Evolutionary conservation across 1,140 invertebrate genomes (phyloP), one percentile per base, ranked within the genome.

Genomic region (Drosophila nebulosa): DNA sequence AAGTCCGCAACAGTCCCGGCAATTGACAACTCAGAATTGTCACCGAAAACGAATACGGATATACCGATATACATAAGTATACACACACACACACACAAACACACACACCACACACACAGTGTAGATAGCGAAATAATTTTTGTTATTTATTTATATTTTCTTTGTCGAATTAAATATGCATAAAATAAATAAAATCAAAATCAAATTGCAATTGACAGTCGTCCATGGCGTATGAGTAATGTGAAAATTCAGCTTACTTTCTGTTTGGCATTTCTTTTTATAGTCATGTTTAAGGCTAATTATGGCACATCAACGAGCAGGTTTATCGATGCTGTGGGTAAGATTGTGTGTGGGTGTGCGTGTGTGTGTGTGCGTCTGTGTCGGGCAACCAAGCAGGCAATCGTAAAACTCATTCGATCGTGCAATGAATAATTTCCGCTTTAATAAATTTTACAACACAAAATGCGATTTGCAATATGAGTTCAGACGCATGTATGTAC

Each of bases 401-500:
- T 86, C 81, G 81, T 79, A 78, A 86, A 79, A 74, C 64, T 69
- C 78, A 90, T 69, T 90, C 88, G 83, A 86, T 86, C 83, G 86
- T 90, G 88, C 86, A 88, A 90, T 86, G 79, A 88, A 90, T 90
- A 90, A 90, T 90, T 90, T 90, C 86, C 86, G 88, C 81, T 86
- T 88, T 75, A 86, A 90, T 90, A 86, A 74, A 90, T 90, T 90
- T 90, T 75, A 90, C 88, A 86, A 64, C 78, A 78, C 63, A 83
- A 90, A 68, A 90, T 81, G 72, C 78, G 86, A 89, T 90, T 86
- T 83, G 81, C 81, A 78, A 70, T 78, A 27, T 76, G 64, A 78
- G 83, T 83, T 75, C 59, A 57, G 55, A 6, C 61, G 67, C 74
- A 7, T 7, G 10, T 42, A 36, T 35, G 21, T 42, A 50, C 59